A percentile compares a stretch with the other conserved stretches of the same genome.
These are phyloP conservation scores for Corythornis vintsioides DNA, from an alignment of 2,113 vertebrate genomes.

Conservation along the genomic window DNA sequence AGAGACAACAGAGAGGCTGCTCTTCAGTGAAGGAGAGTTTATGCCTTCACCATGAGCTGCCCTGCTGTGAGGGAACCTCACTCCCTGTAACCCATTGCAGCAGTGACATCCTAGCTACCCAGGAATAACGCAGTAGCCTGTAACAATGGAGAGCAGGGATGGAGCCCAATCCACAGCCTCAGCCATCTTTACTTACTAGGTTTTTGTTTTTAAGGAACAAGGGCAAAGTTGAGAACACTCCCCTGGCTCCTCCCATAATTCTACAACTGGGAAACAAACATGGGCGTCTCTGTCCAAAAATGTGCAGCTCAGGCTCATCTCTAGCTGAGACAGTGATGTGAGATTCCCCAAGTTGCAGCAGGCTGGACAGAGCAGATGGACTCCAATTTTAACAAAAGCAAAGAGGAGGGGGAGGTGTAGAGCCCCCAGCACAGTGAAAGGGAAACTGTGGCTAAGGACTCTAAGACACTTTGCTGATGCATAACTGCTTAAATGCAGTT, in stretches of 20 bases:
- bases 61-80: background rate
- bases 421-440: background rate
- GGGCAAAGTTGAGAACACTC: slow-evolving; percentile 13
- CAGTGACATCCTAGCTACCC: background rate
- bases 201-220: background rate
- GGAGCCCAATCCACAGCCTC: background rate
- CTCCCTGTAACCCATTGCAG: background rate
- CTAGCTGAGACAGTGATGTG: background rate
- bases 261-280: background rate
- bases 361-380: background rate
- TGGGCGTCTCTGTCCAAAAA: slow-evolving; percentile 20
- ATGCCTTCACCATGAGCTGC: background rate
- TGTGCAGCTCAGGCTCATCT: background rate
- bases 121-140: background rate
- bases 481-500: background rate
- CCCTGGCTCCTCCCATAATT: background rate
- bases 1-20: background rate
- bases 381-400: background rate
- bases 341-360: background rate
- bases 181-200: background rate
- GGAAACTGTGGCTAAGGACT: background rate
- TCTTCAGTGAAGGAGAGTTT: background rate
- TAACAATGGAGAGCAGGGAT: background rate
- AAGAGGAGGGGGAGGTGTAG: background rate
- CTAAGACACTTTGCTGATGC: background rate